phyloP scores from a whole-genome alignment of 2,888 invertebrate species.

The Dasysyrphus tricinctus region DNA sequence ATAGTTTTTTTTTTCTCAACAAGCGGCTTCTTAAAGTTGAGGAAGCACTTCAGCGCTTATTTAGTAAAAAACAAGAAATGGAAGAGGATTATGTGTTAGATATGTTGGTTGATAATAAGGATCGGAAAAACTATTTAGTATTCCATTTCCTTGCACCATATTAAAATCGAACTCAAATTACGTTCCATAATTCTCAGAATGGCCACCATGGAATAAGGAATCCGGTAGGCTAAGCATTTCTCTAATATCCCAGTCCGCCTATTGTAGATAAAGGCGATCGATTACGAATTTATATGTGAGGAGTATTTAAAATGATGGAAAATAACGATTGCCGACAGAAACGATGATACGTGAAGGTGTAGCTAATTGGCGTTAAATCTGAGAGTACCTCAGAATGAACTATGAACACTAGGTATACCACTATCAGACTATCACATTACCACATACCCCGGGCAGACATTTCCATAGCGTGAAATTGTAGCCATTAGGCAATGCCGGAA shows the following conservation, averaged over 20 bases:
- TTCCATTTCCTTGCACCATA: constrained; percentile 9
- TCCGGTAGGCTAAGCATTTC: not conserved
- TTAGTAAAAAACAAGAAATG: no score
- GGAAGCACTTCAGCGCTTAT: no score
- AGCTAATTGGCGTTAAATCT: constrained; percentile 62
- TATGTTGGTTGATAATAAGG: not conserved
- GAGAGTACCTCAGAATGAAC: constrained; percentile 1
- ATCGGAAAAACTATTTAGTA: not conserved
- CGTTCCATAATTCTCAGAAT: constrained; percentile 1
- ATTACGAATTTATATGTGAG: not conserved
- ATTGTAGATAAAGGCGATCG: constrained; percentile 11
- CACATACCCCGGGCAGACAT: constrained; percentile 4
- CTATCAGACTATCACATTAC: not conserved
- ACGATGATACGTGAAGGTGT: constrained; percentile 64
- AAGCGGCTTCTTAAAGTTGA: no score
- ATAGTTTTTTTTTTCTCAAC: no score
- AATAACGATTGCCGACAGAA: constrained; percentile 4
- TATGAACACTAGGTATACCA: no score
- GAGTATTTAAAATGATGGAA: constrained; percentile 16
- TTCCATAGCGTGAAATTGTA: constrained; percentile 46
- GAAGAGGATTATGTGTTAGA: no score
- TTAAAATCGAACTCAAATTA: not conserved
- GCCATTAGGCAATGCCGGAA: constrained; percentile 67
- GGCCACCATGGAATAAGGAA: constrained; percentile 12
- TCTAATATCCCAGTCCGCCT: constrained; percentile 8